Conservation (phyloP, 2,888 invertebrate genomes). For the Acanthococcus lagerstroemiae region DNA sequence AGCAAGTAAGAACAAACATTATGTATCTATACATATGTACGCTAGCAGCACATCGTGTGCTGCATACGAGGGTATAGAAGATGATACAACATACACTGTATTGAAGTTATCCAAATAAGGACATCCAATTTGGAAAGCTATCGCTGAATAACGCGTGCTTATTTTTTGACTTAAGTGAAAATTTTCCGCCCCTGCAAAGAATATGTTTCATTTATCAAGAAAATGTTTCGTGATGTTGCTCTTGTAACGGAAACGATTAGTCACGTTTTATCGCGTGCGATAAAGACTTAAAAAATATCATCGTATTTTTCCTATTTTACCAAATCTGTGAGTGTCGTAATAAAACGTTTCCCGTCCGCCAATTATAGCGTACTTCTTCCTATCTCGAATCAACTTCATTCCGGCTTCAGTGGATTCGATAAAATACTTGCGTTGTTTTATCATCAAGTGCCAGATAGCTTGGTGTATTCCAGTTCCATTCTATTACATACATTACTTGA, state of each 20-base stretch:
- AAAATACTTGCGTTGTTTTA: constrained; percentile 46
- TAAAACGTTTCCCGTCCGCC: constrained; percentile 65
- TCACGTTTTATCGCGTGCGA: not conserved
- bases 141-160: constrained; percentile 66
- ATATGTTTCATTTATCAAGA: not conserved
- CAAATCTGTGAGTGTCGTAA: constrained; percentile 65
- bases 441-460: constrained; percentile 58
- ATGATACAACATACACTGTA: constrained; percentile 47
- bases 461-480: constrained; percentile 65
- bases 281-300: not conserved
- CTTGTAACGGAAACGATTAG: no score
- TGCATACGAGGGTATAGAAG: not conserved
- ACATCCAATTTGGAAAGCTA: constrained; percentile 64
- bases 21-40: not conserved
- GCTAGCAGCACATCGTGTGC: not conserved
- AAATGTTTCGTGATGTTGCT: constrained; percentile 25
- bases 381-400: constrained; percentile 53
- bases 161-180: constrained; percentile 67
- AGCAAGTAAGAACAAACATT: no score
- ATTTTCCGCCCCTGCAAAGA: constrained; percentile 49
- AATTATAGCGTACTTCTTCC: constrained; percentile 53
- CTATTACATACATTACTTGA: constrained; percentile 43
- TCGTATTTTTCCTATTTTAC: constrained; percentile 46
- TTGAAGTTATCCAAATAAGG: constrained; percentile 64
- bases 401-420: constrained; percentile 63